Evolutionary conservation across 2,888 invertebrate species (phyloP).

Genomic region (Lycia hirtaria): DNA sequence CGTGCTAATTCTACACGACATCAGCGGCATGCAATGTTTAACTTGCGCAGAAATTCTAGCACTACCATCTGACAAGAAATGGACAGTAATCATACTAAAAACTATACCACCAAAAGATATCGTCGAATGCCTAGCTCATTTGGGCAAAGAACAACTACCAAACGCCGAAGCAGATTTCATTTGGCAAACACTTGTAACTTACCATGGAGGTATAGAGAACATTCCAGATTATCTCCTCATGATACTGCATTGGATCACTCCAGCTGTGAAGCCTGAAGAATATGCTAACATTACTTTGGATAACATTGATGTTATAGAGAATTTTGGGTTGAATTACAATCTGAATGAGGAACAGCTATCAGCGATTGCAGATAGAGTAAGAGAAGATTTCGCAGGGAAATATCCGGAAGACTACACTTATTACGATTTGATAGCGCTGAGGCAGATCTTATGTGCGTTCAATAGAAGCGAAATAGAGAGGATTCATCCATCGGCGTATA

Average conservation of each 20-base stretch:
- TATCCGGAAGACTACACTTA: slow-evolving; percentile 83
- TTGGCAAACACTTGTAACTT: slow-evolving; percentile 66
- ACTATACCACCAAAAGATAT: slow-evolving; percentile 60
- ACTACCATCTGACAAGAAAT: slow-evolving; percentile 49
- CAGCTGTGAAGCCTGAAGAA: slow-evolving; percentile 77
- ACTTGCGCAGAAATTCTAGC: slow-evolving; percentile 63
- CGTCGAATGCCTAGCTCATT: slow-evolving; percentile 65
- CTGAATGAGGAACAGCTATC: slow-evolving; percentile 69
- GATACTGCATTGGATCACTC: slow-evolving; percentile 75
- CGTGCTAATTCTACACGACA: slow-evolving; percentile 22
- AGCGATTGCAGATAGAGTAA: slow-evolving; percentile 79
- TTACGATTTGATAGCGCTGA: slow-evolving; percentile 82
- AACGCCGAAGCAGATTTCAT: slow-evolving; percentile 62
- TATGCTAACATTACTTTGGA: slow-evolving; percentile 80
- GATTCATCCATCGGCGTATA: slow-evolving; percentile 83
- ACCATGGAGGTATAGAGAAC: slow-evolving; percentile 61
- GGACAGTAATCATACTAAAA: slow-evolving; percentile 54
- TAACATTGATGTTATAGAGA: slow-evolving; percentile 81
- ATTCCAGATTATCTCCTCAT: slow-evolving; percentile 74
- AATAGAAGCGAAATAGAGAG: slow-evolving; percentile 79
- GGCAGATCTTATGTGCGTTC: slow-evolving; percentile 85
- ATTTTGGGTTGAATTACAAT: slow-evolving; percentile 82
- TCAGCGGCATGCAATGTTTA: slow-evolving; percentile 35
- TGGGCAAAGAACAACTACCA: slow-evolving; percentile 62
- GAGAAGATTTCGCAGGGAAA: slow-evolving; percentile 81